phyloP scores from a whole-genome alignment of 1,140 invertebrate species.

The Anoplolepis gracilipes region DNA sequence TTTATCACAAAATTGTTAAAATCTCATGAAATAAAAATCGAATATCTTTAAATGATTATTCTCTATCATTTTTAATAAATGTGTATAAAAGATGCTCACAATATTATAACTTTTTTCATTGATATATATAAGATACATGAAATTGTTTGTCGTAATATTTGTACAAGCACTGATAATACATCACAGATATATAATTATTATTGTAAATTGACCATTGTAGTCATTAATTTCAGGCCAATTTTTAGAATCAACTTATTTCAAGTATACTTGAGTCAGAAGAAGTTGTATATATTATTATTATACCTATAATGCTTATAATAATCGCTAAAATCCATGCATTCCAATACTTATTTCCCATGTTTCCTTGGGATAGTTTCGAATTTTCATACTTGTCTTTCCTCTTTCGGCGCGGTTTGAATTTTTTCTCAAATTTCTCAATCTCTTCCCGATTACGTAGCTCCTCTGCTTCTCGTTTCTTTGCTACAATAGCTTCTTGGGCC shows the following conservation, averaged over 20 bases:
- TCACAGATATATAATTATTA: slow-evolving; percentile 25
- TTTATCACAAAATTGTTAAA: slow-evolving; percentile 12
- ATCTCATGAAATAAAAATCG: not conserved
- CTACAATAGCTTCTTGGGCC: slow-evolving; percentile 85
- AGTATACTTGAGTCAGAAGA: not conserved
- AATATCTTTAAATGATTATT: not conserved
- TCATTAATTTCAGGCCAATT: slow-evolving; percentile 21
- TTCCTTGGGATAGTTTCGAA: slow-evolving; percentile 5
- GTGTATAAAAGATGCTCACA: not conserved
- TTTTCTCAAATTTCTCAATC: slow-evolving; percentile 91
- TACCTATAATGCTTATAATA: slow-evolving; percentile 42
- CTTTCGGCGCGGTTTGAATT: slow-evolving; percentile 88
- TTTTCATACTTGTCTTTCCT: slow-evolving; percentile 78
- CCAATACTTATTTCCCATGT: not conserved
- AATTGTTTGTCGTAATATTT: not conserved
- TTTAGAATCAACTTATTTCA: slow-evolving; percentile 12
- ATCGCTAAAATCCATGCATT: slow-evolving; percentile 47
- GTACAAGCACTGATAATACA: slow-evolving; percentile 2
- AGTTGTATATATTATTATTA: slow-evolving; percentile 43
- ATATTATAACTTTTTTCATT: not conserved
- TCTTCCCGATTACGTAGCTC: slow-evolving; percentile 89
- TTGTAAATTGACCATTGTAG: not conserved
- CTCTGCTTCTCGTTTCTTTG: slow-evolving; percentile 87
- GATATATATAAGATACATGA: slow-evolving; percentile 17
- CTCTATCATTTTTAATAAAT: slow-evolving; percentile 34